Percentiles rank a stretch among this genome's conserved stretches.
phyloP scores from a whole-genome alignment of 1,140 invertebrate species.

The Heterodera schachtii region DNA sequence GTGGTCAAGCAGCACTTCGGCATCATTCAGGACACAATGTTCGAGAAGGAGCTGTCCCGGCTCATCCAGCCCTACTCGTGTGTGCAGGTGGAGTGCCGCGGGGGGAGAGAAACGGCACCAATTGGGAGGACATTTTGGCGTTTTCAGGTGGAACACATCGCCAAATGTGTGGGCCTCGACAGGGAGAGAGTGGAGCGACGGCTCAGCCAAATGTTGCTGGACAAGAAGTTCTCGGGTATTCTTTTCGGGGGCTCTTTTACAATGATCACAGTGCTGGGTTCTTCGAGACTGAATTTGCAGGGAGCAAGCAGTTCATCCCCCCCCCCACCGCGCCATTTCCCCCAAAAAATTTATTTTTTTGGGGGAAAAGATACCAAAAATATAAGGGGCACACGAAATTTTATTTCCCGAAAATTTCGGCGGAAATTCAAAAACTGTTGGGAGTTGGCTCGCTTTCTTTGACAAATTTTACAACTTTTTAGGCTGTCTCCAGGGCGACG shows the following conservation, averaged over 20 bases:
- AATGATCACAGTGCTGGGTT: too few species aligned
- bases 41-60: constrained; percentile 96
- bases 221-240: constrained; percentile 82
- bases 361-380: too few species aligned
- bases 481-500: constrained; percentile 95
- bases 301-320: too few species aligned
- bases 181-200: constrained; percentile 84
- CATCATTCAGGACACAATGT: constrained; percentile 94
- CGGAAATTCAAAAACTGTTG: constrained; percentile 15
- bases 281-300: too few species aligned
- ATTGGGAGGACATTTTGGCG: too few species aligned
- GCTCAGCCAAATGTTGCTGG: constrained; percentile 98
- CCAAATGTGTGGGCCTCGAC: constrained; percentile 77
- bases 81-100: constrained; percentile 72
- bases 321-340: too few species aligned
- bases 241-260: too few species aligned
- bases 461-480: constrained; percentile 71
- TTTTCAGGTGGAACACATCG: constrained; percentile 71
- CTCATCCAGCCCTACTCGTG: constrained; percentile 98
- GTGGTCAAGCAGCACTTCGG: constrained; percentile 94
- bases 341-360: too few species aligned
- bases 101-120: too few species aligned
- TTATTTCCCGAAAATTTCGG: background rate
- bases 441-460: constrained; percentile 20
- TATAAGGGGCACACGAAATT: too few species aligned